Evolutionary conservation across 2,888 invertebrate species (phyloP), one percentile per base, ranked within the genome.

Genomic region (Oxytorus armatus): DNA sequence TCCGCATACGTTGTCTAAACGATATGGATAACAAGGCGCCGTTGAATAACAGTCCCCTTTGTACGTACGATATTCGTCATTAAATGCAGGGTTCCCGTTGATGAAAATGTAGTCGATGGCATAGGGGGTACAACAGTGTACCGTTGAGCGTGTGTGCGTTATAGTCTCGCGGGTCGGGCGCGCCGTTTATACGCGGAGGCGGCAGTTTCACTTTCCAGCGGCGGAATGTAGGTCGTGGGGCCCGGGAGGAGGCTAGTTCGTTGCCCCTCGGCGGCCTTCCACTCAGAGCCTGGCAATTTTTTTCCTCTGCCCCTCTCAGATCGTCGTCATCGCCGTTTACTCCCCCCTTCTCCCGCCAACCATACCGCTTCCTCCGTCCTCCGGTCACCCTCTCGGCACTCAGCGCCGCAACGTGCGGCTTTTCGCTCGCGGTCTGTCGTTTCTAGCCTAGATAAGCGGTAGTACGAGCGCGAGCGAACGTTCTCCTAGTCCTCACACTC

Each of bases 221-320:
- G 85, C 88, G 89, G 90, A 92, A 92, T 92, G 92, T 92, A 91
- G 92, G 92, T 92, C 92, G 91, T 88, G 88, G 88, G 87, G 88
- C 92, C 92, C 90, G 87, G 89, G 88, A 88, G 89, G 93, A 93
- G 93, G 91, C 92, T 93, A 93, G 94, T 93, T 93, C 94, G 92
- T 94, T 94, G 93, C 93, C 92, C 93, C 91, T 90, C 90, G 86
- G 91, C 93, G 93, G 93, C 93, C 93, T 93, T 93, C 93, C 92
- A 92, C 91, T 90, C 91, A 86, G 87, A 83, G 88, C 89, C n/a
- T 87, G 87, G 87, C 89, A 86, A 88, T 90, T 90, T 88, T 88
- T 88, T 61, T 57, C 47, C 33, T 63, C 33, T 33, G n/a, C 44
- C 14, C 39, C 36, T 53, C 39, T 59, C 53, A 53, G 23, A 51